These are phyloP conservation scores for Sinohyriopsis cumingii DNA, from an alignment of 2,888 invertebrate genomes.

Conservation along the genomic window DNA sequence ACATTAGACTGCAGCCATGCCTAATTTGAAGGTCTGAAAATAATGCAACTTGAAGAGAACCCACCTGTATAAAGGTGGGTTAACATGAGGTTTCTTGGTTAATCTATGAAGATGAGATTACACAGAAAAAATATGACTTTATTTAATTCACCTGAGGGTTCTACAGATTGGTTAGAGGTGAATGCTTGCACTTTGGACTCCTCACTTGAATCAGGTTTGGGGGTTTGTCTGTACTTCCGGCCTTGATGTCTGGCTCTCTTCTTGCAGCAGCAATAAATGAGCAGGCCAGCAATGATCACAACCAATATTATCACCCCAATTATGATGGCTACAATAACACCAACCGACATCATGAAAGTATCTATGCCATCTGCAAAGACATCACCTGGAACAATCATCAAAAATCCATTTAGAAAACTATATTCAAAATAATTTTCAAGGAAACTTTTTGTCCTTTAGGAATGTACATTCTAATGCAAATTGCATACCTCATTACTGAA, in stretches of 20 bases:
- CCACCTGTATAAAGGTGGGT: no score
- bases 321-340: conserved; percentile 52
- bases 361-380: conserved; percentile 47
- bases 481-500: no score
- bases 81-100: no score
- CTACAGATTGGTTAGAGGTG: conserved; percentile 16
- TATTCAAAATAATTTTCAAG: no score
- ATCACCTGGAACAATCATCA: conserved; percentile 33
- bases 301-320: conserved; percentile 51
- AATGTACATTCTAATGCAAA: no score
- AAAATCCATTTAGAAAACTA: no score
- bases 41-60: no score
- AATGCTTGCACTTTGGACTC: conserved; percentile 5
- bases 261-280: conserved; percentile 56
- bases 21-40: no score
- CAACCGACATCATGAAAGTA: conserved; percentile 52
- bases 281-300: conserved; percentile 41
- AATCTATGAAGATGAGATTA: no score
- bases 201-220: conserved; percentile 19
- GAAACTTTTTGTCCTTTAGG: no score
- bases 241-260: conserved; percentile 19
- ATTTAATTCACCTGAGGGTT: conserved; percentile 24
- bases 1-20: no score
- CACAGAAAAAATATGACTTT: no score
- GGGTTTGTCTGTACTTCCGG: conserved; percentile 16